Percentiles rank a stretch among this genome's conserved stretches.
These are phyloP conservation scores for Drosophila nigrodunni DNA, from an alignment of 1,140 invertebrate genomes.

Conservation along the genomic window DNA sequence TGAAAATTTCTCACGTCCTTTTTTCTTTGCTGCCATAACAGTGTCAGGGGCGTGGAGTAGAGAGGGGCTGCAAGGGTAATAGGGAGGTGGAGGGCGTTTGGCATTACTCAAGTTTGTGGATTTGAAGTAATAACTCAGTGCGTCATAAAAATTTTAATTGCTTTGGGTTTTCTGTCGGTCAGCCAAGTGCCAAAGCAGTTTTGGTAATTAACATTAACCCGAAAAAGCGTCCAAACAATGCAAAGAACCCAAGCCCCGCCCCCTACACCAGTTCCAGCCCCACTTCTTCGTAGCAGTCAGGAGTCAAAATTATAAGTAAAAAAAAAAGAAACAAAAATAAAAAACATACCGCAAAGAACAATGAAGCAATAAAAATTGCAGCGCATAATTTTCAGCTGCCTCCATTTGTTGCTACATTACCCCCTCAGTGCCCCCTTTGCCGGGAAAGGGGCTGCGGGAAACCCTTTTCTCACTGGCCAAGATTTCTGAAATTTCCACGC, in stretches of 20 bases:
- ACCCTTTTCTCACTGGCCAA: constrained; percentile 58
- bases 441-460: background rate
- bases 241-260: constrained; percentile 51
- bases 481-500: constrained; percentile 71
- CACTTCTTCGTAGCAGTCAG: background rate
- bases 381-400: constrained; percentile 74
- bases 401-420: constrained; percentile 22
- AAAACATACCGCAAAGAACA: constrained; percentile 69
- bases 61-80: background rate
- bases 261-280: background rate
- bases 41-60: background rate
- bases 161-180: constrained; percentile 65
- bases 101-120: constrained; percentile 82
- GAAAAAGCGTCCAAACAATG: constrained; percentile 78
- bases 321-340: constrained; percentile 36
- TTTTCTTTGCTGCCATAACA: constrained; percentile 18
- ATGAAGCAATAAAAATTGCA: constrained; percentile 83
- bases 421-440: background rate
- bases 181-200: constrained; percentile 78
- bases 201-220: constrained; percentile 83
- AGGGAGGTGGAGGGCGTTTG: constrained; percentile 48
- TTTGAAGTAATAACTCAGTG: constrained; percentile 83
- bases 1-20: constrained; percentile 75
- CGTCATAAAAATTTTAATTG: constrained; percentile 83
- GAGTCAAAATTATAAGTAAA: constrained; percentile 26